Conservation (phyloP, 2,113 vertebrate genomes). For the Labrus mixtus region DNA sequence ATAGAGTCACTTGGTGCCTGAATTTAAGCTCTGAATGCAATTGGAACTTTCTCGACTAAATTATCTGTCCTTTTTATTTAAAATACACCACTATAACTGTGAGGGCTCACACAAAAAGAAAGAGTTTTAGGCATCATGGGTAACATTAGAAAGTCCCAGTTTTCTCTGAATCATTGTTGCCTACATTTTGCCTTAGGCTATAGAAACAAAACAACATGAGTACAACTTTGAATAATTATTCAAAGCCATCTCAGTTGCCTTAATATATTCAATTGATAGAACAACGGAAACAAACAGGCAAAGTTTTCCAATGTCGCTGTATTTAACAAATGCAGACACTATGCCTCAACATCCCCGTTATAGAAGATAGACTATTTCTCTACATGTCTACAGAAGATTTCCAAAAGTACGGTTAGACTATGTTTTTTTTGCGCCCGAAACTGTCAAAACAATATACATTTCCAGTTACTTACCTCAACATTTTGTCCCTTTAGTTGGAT, state of each 20-base stretch:
- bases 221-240: background rate
- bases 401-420: background rate
- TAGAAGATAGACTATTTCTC: background rate
- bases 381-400: background rate
- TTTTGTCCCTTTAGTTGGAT: constrained; percentile 57
- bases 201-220: too few relatives aligned
- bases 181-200: too few relatives aligned
- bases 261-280: too few relatives aligned
- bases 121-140: background rate
- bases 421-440: fast-evolving
- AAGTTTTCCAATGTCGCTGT: background rate
- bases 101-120: too few relatives aligned
- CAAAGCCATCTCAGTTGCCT: background rate
- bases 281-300: background rate
- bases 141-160: background rate
- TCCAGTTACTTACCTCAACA: constrained; percentile 66
- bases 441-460: background rate
- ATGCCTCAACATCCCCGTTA: background rate
- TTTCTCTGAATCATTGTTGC: background rate
- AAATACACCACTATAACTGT: too few relatives aligned
- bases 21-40: too few relatives aligned
- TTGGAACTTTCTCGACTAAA: too few relatives aligned
- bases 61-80: too few relatives aligned
- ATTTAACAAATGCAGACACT: background rate
- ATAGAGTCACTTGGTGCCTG: too few relatives aligned